These are phyloP conservation scores for Pluvialis apricaria DNA, from an alignment of 2,113 vertebrate genomes.

Conservation along the genomic window DNA sequence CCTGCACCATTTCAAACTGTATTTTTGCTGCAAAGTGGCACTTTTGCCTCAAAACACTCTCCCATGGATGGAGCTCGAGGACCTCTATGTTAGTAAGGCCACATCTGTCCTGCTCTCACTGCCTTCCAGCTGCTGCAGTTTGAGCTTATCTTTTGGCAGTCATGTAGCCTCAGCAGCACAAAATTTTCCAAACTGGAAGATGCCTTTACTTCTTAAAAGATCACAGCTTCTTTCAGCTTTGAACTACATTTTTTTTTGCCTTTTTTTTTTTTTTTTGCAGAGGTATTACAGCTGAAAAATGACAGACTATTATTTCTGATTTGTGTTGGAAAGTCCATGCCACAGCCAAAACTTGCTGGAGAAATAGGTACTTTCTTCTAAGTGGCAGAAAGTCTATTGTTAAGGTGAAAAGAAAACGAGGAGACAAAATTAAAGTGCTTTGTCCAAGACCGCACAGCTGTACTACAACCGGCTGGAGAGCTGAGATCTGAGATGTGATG, in stretches of 20 bases:
- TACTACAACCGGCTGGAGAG: not conserved
- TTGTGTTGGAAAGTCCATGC: not conserved
- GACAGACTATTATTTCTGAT: not conserved
- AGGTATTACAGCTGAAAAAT: not conserved
- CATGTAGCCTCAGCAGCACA: not conserved
- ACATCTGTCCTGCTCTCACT: fast-evolving
- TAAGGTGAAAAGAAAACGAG: not conserved
- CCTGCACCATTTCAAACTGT: not conserved
- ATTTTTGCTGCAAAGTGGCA: not conserved
- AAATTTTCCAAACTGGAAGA: not conserved
- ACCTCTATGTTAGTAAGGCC: no score
- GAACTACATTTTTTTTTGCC: not conserved
- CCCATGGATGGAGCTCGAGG: fast-evolving
- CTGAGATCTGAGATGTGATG: fast-evolving
- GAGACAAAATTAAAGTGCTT: not conserved
- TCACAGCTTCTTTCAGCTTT: not conserved
- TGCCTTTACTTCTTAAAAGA: not conserved
- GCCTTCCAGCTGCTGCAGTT: not conserved
- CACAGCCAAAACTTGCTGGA: not conserved
- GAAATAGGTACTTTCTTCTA: not conserved
- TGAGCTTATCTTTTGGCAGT: not conserved
- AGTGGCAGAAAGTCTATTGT: not conserved
- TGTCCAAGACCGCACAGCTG: not conserved
- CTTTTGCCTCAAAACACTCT: fast-evolving
- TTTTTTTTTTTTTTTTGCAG: not conserved